Base-by-base conservation (phyloP, 2,797 vertebrate genomes). In the Gouania willdenowi region DNA sequence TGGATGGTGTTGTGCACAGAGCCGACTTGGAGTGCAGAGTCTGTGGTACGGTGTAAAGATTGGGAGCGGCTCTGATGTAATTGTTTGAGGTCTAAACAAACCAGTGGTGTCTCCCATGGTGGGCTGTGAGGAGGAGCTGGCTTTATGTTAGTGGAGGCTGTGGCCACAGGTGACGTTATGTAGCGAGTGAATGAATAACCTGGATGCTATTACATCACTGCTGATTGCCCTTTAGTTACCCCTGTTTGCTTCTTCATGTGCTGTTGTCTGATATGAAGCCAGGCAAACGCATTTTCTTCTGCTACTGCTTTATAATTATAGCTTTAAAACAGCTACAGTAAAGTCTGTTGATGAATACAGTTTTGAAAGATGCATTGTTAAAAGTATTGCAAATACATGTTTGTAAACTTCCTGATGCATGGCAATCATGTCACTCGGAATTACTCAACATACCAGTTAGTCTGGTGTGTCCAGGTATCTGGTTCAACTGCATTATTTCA, bases 141-240 rank as follows among this genome's bases (percentile, higher is more conserved):
- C 52, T 58, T 55, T 17, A 33, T 66, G 43, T 53, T 41, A 9
- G 49, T 29, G 31, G 9, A 58, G 51, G 50, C 49, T 57, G 31
- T 34, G 60, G 55, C 71, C 58, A 22, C 66, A 69, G 68, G 73
- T 82, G 78, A 79, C 54, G 75, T 84, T 68, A 66, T 73, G 41
- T 61, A 37, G 41, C 8, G 41, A 51, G 66, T 80, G 75, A 85
- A 83, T 83, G 72, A 81, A 78, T 82, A 70, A 84, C 79, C 73
- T 72, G 73, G 49, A 74, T 73, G 67, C 43, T 51, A 46, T 81
- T 77, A 79, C 80, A 77, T 82, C 76, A 75, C 43, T 4, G 9
- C 12, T 66, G 46, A 52, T 64, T 64, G 55, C 52, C 69, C 71
- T 78, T 70, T 56, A 72, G 54, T 74, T 64, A 45, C 51, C 72